These are phyloP conservation scores for Linnaemya vulpina DNA, from an alignment of 2,888 invertebrate species.

Conservation along the genomic window DNA sequence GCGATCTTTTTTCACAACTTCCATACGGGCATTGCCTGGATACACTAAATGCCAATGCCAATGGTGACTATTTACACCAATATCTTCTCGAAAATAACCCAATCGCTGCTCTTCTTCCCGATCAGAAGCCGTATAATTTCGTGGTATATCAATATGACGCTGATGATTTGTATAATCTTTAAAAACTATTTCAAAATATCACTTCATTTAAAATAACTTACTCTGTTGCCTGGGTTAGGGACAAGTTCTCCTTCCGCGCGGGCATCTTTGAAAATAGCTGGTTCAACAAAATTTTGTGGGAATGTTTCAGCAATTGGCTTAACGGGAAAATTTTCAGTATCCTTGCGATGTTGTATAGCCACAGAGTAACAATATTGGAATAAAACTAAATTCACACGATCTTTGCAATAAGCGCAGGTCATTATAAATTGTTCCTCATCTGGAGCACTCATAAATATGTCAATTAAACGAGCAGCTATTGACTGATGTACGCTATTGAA, in stretches of 20 bases:
- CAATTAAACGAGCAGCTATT: slow-evolving; percentile 88
- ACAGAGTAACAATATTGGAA: slow-evolving; percentile 92
- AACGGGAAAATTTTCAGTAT: slow-evolving; percentile 85
- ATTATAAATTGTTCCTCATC: slow-evolving; percentile 87
- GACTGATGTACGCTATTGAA: slow-evolving; percentile 89
- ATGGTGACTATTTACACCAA: slow-evolving; percentile 93
- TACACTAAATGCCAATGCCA: slow-evolving; percentile 97
- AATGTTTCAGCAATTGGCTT: slow-evolving; percentile 91
- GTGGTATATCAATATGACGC: slow-evolving; percentile 86
- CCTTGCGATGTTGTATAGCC: slow-evolving; percentile 86
- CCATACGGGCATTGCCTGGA: slow-evolving; percentile 86
- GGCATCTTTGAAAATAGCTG: slow-evolving; percentile 87
- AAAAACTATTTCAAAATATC: neutral
- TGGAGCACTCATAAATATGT: slow-evolving; percentile 86
- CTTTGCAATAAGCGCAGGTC: slow-evolving; percentile 87
- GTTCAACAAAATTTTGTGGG: slow-evolving; percentile 92
- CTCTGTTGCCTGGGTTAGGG: slow-evolving; percentile 83
- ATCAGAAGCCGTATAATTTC: slow-evolving; percentile 89
- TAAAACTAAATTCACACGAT: slow-evolving; percentile 90
- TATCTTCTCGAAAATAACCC: slow-evolving; percentile 93
- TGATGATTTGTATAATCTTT: slow-evolving; percentile 31
- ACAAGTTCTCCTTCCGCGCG: slow-evolving; percentile 88
- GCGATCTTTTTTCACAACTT: slow-evolving; percentile 88
- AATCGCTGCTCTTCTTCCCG: slow-evolving; percentile 90
- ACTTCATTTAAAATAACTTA: slow-evolving; percentile 61